Evolutionary conservation across 1,140 invertebrate species (phyloP).

Genomic region (Eumeta japonica): DNA sequence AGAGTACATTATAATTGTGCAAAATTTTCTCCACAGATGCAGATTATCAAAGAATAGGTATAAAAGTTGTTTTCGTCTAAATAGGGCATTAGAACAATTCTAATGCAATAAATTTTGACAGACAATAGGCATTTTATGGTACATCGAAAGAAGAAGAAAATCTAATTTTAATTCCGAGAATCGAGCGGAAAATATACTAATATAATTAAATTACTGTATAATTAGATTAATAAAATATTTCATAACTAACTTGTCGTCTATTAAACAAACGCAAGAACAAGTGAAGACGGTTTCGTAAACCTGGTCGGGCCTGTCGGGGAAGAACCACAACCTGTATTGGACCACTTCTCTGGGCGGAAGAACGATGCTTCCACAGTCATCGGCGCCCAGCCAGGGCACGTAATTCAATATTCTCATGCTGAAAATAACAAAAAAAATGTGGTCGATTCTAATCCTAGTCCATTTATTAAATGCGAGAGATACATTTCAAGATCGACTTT

Average conservation of each 20-base stretch:
- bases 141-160: too few species aligned
- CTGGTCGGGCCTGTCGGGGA: constrained; percentile 30
- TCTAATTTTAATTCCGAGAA: too few species aligned
- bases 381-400: constrained; percentile 40
- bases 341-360: constrained; percentile 39
- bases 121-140: too few species aligned
- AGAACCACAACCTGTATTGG: constrained; percentile 43
- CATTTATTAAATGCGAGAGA: neutral
- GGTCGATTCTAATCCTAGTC: neutral
- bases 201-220: too few species aligned
- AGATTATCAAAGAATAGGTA: too few species aligned
- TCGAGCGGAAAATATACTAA: too few species aligned
- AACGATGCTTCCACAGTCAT: constrained; percentile 28
- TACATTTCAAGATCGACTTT: neutral
- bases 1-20: too few species aligned
- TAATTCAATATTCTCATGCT: constrained; percentile 38
- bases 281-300: constrained; percentile 38
- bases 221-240: constrained; percentile 1
- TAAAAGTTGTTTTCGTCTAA: too few species aligned
- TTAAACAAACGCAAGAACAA: constrained; percentile 38
- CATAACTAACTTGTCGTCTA: constrained; percentile 31
- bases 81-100: too few species aligned
- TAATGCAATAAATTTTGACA: too few species aligned
- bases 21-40: too few species aligned
- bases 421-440: constrained; percentile 9